Conservation (phyloP, 53 echinoderm and acorn worm species). For the Holothuria leucospilota region DNA sequence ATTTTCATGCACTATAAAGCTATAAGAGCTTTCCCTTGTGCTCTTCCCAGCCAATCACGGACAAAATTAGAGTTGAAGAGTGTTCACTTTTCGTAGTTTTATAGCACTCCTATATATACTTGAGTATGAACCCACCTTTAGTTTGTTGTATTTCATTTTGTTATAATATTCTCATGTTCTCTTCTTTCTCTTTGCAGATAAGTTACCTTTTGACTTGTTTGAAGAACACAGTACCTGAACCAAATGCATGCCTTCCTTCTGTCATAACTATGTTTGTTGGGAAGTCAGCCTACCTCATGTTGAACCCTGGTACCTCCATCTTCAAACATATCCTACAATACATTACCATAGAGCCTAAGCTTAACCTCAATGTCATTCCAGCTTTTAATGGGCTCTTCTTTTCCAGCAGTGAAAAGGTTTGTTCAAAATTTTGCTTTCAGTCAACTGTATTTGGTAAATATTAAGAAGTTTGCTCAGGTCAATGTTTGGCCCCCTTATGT, state of each 20-base stretch:
- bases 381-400: slow-evolving; percentile 76
- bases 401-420: slow-evolving; percentile 59
- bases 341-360: slow-evolving; percentile 80
- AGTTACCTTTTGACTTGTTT: slow-evolving; percentile 77
- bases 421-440: neutral
- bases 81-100: neutral
- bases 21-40: too few species aligned
- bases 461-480: too few species aligned
- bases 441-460: too few species aligned
- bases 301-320: slow-evolving; percentile 71
- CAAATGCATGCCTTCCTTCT: slow-evolving; percentile 68
- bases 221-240: slow-evolving; percentile 78
- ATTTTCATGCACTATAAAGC: too few species aligned
- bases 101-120: too few species aligned
- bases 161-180: too few species aligned
- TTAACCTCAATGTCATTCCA: slow-evolving; percentile 73
- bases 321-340: slow-evolving; percentile 81
- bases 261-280: slow-evolving; percentile 72
- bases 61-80: too few species aligned
- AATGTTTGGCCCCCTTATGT: too few species aligned
- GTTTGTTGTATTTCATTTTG: too few species aligned
- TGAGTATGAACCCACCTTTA: too few species aligned
- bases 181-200: slow-evolving; percentile 46
- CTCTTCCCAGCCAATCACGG: too few species aligned
- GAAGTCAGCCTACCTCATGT: slow-evolving; percentile 57